phyloP scores from a whole-genome alignment of 2,797 vertebrate genomes.

The Acanthis flammea region DNA sequence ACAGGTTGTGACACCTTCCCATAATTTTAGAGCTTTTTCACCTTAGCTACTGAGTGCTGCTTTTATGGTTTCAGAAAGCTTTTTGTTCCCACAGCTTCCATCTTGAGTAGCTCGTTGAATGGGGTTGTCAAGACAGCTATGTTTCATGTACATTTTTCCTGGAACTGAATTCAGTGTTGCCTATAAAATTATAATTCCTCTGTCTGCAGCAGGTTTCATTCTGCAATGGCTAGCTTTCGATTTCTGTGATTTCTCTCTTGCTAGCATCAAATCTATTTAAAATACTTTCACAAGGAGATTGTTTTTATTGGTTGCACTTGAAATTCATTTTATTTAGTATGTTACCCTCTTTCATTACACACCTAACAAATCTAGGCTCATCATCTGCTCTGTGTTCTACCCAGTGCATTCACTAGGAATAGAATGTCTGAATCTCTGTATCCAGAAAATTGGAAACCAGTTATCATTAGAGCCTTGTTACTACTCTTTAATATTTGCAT shows the following conservation, averaged over 20 bases:
- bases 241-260: not conserved
- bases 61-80: slow-evolving; percentile 45
- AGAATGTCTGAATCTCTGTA: not conserved
- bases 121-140: slow-evolving; percentile 39
- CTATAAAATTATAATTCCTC: not conserved
- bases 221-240: not conserved
- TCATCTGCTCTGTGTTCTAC: not conserved
- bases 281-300: not conserved
- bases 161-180: slow-evolving; percentile 21
- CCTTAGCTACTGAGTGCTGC: not conserved
- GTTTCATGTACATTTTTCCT: slow-evolving; percentile 16
- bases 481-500: not conserved
- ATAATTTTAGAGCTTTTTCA: slow-evolving; percentile 50
- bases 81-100: slow-evolving; percentile 41
- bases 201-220: not conserved
- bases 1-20: slow-evolving; percentile 32
- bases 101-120: slow-evolving; percentile 42
- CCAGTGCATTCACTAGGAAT: not conserved
- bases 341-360: not conserved
- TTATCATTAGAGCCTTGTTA: not conserved
- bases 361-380: not conserved
- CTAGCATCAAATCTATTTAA: not conserved
- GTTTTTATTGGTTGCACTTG: not conserved
- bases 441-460: not conserved
- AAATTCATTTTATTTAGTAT: not conserved